These are phyloP conservation scores for Troides oblongomaculatus DNA, from an alignment of 2,888 invertebrate species.

Conservation along the genomic window DNA sequence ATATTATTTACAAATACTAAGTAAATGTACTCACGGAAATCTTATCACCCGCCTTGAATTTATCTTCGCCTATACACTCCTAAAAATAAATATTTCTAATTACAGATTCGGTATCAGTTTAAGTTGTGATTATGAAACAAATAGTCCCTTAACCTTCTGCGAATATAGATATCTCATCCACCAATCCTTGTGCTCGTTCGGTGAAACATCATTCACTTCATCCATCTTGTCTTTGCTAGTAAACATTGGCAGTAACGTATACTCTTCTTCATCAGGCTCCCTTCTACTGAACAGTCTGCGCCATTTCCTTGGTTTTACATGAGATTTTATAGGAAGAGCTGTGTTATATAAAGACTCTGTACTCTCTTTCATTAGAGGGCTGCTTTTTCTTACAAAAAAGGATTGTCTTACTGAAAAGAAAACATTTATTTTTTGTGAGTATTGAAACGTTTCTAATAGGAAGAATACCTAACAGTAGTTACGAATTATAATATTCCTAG, in stretches of 20 bases:
- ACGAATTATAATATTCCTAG: no score
- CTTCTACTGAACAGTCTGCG: constrained; percentile 43
- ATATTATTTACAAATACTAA: constrained; percentile 16
- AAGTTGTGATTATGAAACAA: constrained; percentile 3
- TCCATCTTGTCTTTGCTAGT: constrained; percentile 37
- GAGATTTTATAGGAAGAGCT: constrained; percentile 24
- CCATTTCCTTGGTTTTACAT: constrained; percentile 44
- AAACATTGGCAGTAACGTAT: constrained; percentile 52
- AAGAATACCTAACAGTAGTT: no score
- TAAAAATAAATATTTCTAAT: constrained; percentile 23
- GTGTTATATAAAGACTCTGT: constrained; percentile 24
- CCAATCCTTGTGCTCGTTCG: constrained; percentile 51
- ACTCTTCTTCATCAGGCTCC: constrained; percentile 52
- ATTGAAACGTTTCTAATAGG: no score
- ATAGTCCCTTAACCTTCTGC: constrained; percentile 39
- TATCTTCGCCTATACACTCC: constrained; percentile 32
- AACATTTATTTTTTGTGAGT: background rate
- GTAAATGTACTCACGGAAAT: constrained; percentile 31
- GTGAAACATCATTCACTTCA: constrained; percentile 7
- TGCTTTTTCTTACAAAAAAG: constrained; percentile 34
- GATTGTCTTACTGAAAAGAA: constrained; percentile 32
- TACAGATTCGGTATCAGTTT: constrained; percentile 12
- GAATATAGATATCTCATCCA: constrained; percentile 59
- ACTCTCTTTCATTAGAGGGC: constrained; percentile 23
- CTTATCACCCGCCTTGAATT: constrained; percentile 27